These are phyloP conservation scores for Pelvicachromis taeniatus DNA, from an alignment of 2,113 vertebrate species.

Conservation along the genomic window DNA sequence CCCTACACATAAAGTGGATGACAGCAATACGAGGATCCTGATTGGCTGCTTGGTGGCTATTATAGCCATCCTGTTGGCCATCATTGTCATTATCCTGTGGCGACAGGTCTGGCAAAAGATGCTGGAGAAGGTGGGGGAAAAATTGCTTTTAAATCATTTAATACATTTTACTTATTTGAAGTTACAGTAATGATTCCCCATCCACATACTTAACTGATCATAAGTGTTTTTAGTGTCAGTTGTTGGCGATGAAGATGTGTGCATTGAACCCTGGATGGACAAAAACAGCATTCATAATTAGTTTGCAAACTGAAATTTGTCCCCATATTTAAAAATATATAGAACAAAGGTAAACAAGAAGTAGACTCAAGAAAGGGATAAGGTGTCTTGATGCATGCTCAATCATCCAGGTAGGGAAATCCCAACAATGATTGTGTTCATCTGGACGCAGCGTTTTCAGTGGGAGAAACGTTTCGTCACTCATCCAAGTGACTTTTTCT, in stretches of 20 bases:
- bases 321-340: not conserved
- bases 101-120: conserved; percentile 98
- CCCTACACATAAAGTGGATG: conserved; percentile 90
- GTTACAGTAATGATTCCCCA: not conserved
- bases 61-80: conserved; percentile 89
- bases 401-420: too few relatives aligned
- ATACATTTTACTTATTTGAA: not conserved
- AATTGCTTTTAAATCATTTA: not conserved
- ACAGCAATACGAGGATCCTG: conserved; percentile 92
- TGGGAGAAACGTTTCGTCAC: too few relatives aligned
- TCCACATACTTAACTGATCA: not conserved
- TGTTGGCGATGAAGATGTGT: not conserved
- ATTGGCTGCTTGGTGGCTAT: conserved; percentile 95
- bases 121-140: conserved; percentile 87
- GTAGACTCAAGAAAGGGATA: not conserved
- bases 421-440: too few relatives aligned
- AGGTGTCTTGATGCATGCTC: not conserved
- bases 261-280: not conserved
- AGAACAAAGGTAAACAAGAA: not conserved
- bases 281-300: not conserved
- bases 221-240: not conserved
- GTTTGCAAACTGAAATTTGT: not conserved
- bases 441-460: too few relatives aligned
- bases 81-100: conserved; percentile 97
- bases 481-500: too few relatives aligned